Conservation (phyloP, 2,113 vertebrate species). For the Apistogramma diplotaenia region DNA sequence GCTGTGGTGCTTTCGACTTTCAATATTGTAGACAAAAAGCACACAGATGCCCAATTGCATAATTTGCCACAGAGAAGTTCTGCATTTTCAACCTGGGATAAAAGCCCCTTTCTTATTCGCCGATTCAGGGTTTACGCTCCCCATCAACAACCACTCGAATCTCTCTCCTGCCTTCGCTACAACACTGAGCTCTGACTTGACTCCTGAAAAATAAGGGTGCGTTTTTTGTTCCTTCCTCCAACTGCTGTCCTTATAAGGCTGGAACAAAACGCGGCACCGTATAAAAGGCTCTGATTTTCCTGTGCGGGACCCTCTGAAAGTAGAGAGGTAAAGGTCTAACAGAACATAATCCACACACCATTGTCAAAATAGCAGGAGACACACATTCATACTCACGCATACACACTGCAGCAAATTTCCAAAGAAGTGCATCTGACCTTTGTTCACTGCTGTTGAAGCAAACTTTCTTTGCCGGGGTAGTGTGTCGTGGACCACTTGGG, state of each 20-base stretch:
- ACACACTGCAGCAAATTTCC: constrained; percentile 52
- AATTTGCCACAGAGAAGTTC: neutral
- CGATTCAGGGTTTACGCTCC: neutral
- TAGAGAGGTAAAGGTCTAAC: constrained; percentile 6
- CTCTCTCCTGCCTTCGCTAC: neutral
- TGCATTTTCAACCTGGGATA: neutral
- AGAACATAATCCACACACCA: constrained; percentile 24
- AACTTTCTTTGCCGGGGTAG: constrained; percentile 25
- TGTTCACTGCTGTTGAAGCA: constrained; percentile 49
- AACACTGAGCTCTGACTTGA: neutral
- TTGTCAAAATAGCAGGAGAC: constrained; percentile 17
- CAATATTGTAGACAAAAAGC: constrained; percentile 10
- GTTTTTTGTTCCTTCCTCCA: constrained; percentile 22
- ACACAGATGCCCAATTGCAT: constrained; percentile 29
- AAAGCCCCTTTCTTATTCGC: too few relatives aligned
- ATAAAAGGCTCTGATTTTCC: constrained; percentile 20
- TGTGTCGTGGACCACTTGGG: constrained; percentile 21
- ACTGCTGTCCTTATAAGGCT: constrained; percentile 14
- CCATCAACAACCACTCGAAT: neutral
- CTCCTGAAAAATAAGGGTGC: neutral
- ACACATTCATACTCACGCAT: constrained; percentile 16
- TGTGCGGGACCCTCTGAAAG: constrained; percentile 7
- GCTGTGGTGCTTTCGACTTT: constrained; percentile 3
- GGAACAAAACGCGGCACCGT: constrained; percentile 19
- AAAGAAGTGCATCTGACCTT: constrained; percentile 66